These are phyloP conservation scores for Lasiurus borealis DNA, from an alignment of 2,113 vertebrate species.

Conservation along the genomic window DNA sequence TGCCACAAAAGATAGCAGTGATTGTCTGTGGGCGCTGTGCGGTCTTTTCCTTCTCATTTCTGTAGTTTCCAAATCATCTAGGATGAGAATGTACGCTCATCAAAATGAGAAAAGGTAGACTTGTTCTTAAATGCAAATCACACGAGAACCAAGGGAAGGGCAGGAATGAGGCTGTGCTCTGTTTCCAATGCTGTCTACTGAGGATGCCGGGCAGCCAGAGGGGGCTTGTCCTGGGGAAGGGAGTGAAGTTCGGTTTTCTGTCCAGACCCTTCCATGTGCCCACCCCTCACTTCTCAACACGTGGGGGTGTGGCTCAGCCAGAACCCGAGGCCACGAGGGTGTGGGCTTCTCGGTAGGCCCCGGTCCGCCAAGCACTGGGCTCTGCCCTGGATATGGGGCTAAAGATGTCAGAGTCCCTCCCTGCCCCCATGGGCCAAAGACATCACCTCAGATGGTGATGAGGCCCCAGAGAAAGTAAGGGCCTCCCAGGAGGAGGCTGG, in stretches of 20 bases:
- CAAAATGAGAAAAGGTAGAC: background rate
- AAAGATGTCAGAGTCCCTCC: background rate
- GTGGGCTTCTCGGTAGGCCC: background rate
- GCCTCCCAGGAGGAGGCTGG: background rate
- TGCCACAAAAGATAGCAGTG: background rate
- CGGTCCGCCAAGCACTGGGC: background rate
- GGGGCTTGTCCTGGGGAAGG: background rate
- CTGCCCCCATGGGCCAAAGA: background rate
- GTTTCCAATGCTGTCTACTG: background rate
- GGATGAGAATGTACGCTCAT: background rate
- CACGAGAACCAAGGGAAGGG: background rate
- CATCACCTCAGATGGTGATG: background rate
- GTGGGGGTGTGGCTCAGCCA: background rate
- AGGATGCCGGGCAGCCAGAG: background rate
- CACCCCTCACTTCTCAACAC: background rate
- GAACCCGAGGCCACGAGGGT: accelerated
- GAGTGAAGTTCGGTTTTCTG: no score
- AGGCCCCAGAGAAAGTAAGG: background rate
- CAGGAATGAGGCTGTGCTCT: no score
- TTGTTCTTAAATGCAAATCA: background rate
- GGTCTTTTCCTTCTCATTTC: background rate
- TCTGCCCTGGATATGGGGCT: background rate
- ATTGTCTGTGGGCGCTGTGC: no score
- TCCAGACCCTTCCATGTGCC: background rate
- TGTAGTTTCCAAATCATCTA: background rate